Evolutionary conservation across 2,113 vertebrate species (phyloP).

Genomic region (Phoenicopterus ruber): DNA sequence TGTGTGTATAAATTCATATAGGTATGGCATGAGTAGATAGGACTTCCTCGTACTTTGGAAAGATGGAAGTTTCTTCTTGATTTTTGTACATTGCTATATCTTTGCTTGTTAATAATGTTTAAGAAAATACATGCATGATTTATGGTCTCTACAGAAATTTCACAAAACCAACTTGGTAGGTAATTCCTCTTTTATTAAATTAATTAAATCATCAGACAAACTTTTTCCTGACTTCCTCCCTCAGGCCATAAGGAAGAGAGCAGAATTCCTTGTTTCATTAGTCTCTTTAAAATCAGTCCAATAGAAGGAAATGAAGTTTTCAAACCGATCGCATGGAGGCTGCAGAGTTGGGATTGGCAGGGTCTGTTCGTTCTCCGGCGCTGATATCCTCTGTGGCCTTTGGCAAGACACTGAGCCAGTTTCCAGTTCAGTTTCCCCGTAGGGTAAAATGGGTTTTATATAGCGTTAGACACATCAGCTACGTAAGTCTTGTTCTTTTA

Average conservation of each 20-base stretch:
- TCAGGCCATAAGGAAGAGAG: not conserved
- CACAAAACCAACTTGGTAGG: not conserved
- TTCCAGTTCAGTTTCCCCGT: not conserved
- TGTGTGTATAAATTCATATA: not conserved
- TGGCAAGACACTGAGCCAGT: not conserved
- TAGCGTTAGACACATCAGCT: not conserved
- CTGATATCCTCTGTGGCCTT: not conserved
- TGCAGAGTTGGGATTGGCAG: accelerated
- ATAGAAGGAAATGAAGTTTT: constrained; percentile 17
- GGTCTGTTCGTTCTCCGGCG: accelerated
- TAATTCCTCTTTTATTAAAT: constrained; percentile 12
- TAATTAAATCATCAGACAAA: not conserved
- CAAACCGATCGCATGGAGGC: not conserved
- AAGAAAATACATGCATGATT: not conserved
- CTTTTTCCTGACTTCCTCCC: not conserved
- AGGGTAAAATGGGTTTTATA: not conserved
- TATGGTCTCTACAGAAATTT: not conserved
- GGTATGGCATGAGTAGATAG: not conserved
- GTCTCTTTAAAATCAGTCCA: constrained; percentile 25
- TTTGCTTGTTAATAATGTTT: not conserved
- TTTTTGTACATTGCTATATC: not conserved
- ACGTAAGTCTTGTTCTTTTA: not conserved
- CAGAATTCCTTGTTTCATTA: not conserved
- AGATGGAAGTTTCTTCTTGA: not conserved
- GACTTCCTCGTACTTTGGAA: not conserved